Conservation (phyloP, 2,113 vertebrate genomes). For the Cranoglanis bouderius region DNA sequence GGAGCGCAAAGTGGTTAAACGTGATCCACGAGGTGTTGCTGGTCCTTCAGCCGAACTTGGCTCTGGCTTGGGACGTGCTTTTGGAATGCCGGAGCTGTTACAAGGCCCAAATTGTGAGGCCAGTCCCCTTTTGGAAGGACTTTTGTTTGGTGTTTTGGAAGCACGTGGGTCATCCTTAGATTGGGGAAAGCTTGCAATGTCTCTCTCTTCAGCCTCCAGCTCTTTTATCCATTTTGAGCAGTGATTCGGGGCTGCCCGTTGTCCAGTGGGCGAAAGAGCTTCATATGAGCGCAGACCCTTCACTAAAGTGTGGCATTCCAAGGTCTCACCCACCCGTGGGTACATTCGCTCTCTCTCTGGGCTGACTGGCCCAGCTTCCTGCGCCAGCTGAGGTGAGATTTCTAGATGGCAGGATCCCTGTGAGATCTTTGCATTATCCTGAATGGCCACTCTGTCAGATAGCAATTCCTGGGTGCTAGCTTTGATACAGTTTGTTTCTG, state of each 20-base stretch:
- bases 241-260: constrained; percentile 68
- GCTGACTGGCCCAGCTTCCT: constrained; percentile 55
- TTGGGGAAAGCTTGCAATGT: constrained; percentile 37
- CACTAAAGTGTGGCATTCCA: constrained; percentile 78
- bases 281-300: constrained; percentile 75
- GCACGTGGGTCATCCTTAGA: constrained; percentile 61
- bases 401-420: constrained; percentile 60
- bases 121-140: constrained; percentile 67
- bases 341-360: constrained; percentile 58
- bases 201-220: constrained; percentile 64
- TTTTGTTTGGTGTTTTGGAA: constrained; percentile 60
- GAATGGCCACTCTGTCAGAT: constrained; percentile 52
- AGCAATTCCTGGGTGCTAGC: constrained; percentile 22
- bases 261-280: constrained; percentile 62
- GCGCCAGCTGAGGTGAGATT: constrained; percentile 60
- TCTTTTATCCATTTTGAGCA: constrained; percentile 81
- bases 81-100: constrained; percentile 60
- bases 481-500: constrained; percentile 19
- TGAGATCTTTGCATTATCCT: constrained; percentile 53
- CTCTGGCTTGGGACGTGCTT: constrained; percentile 68
- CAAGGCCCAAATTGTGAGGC: constrained; percentile 55
- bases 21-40: constrained; percentile 42
- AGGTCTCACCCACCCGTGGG: constrained; percentile 66
- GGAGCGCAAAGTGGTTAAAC: constrained; percentile 54
- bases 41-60: constrained; percentile 42